phyloP scores from a whole-genome alignment of 2,888 invertebrate species.

The Falcaria lacertinaria region DNA sequence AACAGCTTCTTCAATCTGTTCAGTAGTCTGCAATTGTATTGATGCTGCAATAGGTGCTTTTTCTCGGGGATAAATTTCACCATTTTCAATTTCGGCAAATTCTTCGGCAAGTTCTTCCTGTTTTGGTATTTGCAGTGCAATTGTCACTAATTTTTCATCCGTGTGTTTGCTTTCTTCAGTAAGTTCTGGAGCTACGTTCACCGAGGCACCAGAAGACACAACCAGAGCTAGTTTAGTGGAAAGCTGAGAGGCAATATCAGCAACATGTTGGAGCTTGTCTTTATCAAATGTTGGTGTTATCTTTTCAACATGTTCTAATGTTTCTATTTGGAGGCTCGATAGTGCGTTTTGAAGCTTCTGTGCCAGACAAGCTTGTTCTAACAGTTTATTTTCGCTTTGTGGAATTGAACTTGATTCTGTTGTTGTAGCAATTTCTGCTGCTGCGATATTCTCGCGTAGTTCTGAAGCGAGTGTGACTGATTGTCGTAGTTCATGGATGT shows the following conservation, averaged over 20 bases:
- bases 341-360: neutral
- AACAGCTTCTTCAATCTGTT: neutral
- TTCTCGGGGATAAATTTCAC: neutral
- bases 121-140: too few relatives aligned
- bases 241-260: neutral
- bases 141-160: neutral
- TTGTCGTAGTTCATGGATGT: slow-evolving; percentile 2
- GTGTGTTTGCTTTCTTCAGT: neutral
- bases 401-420: neutral
- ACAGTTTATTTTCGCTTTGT: neutral
- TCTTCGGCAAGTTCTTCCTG: too few relatives aligned
- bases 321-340: neutral
- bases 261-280: neutral
- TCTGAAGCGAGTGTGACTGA: slow-evolving; percentile 7
- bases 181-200: neutral
- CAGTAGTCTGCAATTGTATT: neutral
- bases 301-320: neutral
- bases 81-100: neutral
- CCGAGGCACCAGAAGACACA: neutral
- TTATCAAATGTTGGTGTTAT: neutral
- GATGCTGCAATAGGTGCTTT: neutral
- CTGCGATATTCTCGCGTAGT: slow-evolving; percentile 2
- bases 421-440: neutral
- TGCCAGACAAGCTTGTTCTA: neutral
- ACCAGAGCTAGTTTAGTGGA: neutral